Evolutionary conservation across 1,140 invertebrate genomes (phyloP).

Genomic region (Diorhabda elongata): DNA sequence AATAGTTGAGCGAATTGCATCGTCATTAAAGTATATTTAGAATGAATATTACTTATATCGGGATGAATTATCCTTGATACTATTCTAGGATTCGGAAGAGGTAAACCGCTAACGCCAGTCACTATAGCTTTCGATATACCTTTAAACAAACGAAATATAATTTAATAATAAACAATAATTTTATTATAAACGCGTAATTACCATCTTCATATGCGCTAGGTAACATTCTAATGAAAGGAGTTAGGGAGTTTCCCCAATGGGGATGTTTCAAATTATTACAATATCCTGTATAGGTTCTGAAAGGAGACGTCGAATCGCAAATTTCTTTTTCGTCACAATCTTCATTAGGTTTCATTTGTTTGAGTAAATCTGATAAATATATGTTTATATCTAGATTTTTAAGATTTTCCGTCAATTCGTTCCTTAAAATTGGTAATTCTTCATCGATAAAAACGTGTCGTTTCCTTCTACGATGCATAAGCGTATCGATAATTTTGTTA

Average conservation of each 20-base stretch:
- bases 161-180: neutral
- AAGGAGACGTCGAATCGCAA: constrained; percentile 78
- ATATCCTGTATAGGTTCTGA: constrained; percentile 77
- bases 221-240: constrained; percentile 79
- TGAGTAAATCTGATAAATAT: constrained; percentile 51
- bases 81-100: constrained; percentile 26
- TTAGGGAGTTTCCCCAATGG: constrained; percentile 76
- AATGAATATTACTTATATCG: constrained; percentile 70
- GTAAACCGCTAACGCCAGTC: constrained; percentile 64
- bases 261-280: constrained; percentile 90
- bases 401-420: constrained; percentile 65
- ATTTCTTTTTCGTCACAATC: constrained; percentile 62
- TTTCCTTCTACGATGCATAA: constrained; percentile 48
- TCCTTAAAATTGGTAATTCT: constrained; percentile 57
- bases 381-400: constrained; percentile 67
- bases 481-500: constrained; percentile 71
- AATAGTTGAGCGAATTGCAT: constrained; percentile 93
- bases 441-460: constrained; percentile 5
- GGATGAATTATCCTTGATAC: constrained; percentile 82
- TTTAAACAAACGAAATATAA: constrained; percentile 25
- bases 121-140: constrained; percentile 68
- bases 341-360: constrained; percentile 46
- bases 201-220: constrained; percentile 88
- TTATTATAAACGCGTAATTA: constrained; percentile 47
- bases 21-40: constrained; percentile 81